Evolutionary conservation across 2,888 invertebrate genomes (phyloP).

Genomic region (Caenorhabditis sulstoni): DNA sequence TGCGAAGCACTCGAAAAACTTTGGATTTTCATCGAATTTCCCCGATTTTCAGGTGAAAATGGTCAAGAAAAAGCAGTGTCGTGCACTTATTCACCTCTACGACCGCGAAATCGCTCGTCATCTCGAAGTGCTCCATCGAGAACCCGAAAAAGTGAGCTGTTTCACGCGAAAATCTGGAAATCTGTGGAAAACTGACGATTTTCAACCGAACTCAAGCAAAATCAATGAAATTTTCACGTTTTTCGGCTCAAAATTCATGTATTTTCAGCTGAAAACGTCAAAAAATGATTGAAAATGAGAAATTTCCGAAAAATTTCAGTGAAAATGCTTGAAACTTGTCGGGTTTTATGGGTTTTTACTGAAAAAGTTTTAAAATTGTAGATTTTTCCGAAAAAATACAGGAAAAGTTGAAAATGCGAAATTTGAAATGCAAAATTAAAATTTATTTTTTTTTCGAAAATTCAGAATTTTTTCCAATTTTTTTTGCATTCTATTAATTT

Average conservation of each 20-base stretch:
- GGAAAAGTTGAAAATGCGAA: too few relatives aligned
- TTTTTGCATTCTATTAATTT: not conserved
- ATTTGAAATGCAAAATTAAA: too few relatives aligned
- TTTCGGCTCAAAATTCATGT: not conserved
- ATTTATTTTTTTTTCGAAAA: not conserved
- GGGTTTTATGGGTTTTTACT: too few relatives aligned
- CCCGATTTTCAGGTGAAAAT: too few relatives aligned
- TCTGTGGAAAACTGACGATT: too few relatives aligned
- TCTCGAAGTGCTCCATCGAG: slow-evolving; percentile 30
- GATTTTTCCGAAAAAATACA: too few relatives aligned
- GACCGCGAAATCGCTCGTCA: slow-evolving; percentile 23
- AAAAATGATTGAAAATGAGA: too few relatives aligned
- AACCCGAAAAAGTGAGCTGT: slow-evolving; percentile 32
- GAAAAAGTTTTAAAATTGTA: too few relatives aligned
- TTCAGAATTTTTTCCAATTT: not conserved
- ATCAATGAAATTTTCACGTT: not conserved
- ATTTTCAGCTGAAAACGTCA: slow-evolving; percentile 1
- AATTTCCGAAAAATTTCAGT: slow-evolving; percentile 22
- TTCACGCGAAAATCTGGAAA: too few relatives aligned
- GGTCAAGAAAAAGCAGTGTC: slow-evolving; percentile 20
- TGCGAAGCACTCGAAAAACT: too few relatives aligned
- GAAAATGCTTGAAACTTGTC: slow-evolving; percentile 12
- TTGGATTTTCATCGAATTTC: too few relatives aligned
- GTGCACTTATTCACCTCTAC: slow-evolving; percentile 29
- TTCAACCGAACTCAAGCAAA: too few relatives aligned